Percentiles rank a stretch among this genome's conserved stretches.
Conservation (phyloP, 1,140 invertebrate species). For the Drosophila baimaii region DNA sequence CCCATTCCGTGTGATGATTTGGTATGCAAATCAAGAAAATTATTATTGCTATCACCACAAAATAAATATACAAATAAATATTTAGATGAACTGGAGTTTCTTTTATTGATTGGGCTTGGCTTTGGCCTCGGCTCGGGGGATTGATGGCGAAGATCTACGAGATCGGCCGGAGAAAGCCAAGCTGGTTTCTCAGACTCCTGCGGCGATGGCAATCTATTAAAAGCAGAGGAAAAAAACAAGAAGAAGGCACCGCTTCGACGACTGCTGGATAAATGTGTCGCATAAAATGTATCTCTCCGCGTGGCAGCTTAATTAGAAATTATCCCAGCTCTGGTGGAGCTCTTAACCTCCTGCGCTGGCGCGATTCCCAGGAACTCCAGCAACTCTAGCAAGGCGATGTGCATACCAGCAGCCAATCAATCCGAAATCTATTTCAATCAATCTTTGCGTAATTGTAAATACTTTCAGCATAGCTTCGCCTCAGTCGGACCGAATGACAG, state of each 20-base stretch:
- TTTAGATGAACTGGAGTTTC: slow-evolving; percentile 66
- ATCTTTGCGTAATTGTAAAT: slow-evolving; percentile 83
- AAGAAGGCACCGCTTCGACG: slow-evolving; percentile 3
- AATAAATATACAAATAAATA: slow-evolving; percentile 75
- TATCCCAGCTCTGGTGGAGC: slow-evolving; percentile 28
- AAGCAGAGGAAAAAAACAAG: slow-evolving; percentile 1
- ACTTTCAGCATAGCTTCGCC: slow-evolving; percentile 77
- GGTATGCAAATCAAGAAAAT: slow-evolving; percentile 75
- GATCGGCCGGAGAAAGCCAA: slow-evolving; percentile 42
- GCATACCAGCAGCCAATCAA: slow-evolving; percentile 80
- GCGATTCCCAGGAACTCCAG: slow-evolving; percentile 21
- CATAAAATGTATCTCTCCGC: slow-evolving; percentile 40
- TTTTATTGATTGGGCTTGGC: slow-evolving; percentile 42
- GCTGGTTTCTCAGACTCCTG: slow-evolving; percentile 50
- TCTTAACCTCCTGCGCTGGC: slow-evolving; percentile 36
- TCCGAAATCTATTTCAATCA: slow-evolving; percentile 82
- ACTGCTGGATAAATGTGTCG: slow-evolving; percentile 42
- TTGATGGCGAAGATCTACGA: slow-evolving; percentile 36
- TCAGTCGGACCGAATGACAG: slow-evolving; percentile 37
- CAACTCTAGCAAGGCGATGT: slow-evolving; percentile 50
- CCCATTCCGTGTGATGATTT: slow-evolving; percentile 51
- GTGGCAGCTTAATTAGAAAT: slow-evolving; percentile 49
- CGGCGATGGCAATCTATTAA: slow-evolving; percentile 54
- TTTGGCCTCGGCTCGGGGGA: neutral
- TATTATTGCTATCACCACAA: slow-evolving; percentile 72